Evolutionary conservation across 35 echinoderm and acorn worm genomes (phyloP), one percentile per base, ranked within the genome.

Genomic region (Apostichopus californicus): DNA sequence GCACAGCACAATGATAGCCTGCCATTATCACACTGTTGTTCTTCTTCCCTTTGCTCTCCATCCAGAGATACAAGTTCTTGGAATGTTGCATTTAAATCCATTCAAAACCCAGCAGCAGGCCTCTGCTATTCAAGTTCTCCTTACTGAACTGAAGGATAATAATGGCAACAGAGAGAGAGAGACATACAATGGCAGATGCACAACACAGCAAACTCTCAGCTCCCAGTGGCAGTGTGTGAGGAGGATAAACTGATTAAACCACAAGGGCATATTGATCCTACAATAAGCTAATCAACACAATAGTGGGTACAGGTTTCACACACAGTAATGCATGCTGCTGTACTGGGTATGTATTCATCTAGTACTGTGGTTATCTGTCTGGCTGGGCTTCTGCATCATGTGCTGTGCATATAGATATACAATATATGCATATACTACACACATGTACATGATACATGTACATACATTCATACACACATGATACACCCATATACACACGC

Each of bases 281-380:
- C 64, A 68, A 68, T 68, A 68, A 68, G 64, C 64, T 68, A 68
- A 68, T 68, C 64, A 68, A 68, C 64, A 68, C 64, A 68, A 68
- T 68, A 18, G 18, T 68, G 18, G 64, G 34, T 68, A 18, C 64
- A 68, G 18, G 64, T 46, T 46, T 46, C 2, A 46, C 34, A 46
- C 34, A 46, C 34, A 46, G 34, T 46, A 3, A 46, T 46, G 34
- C 34, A 46, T 46, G 34, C 34, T 46, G 34, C 34, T 46, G 34
- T 46, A 46, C 34, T 46, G 34, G 34, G 34, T 46, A 46, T 3
- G 0, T 46, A 46, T 46, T 46, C 34, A 46, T 46, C 34, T 46
- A 46, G 34, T 4, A 46, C 34, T 46, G 34, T 46, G 34, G 34
- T 4, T 46, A 0, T 46, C 34, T 46, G 34, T 2, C 34, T 46